A percentile compares a stretch with the other conserved stretches of the same genome.
These are phyloP conservation scores for Protosalanx chinensis DNA, from an alignment of 2,797 vertebrate species.

Conservation along the genomic window DNA sequence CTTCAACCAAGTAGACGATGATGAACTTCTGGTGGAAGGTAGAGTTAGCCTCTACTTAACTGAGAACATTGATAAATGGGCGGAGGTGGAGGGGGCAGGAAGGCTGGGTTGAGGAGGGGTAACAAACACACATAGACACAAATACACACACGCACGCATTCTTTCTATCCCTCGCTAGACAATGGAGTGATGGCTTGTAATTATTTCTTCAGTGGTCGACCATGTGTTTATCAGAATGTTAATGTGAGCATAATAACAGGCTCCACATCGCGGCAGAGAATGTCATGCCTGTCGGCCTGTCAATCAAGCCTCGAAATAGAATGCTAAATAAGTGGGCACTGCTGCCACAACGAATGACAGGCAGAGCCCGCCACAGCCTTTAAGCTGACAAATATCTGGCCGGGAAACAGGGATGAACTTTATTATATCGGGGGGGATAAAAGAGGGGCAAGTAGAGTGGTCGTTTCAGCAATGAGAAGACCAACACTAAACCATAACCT, in stretches of 20 bases:
- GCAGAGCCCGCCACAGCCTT: constrained; percentile 65
- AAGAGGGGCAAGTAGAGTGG: constrained; percentile 34
- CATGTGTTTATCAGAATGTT: constrained; percentile 99
- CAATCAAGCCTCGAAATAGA: constrained; percentile 93
- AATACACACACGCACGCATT: constrained; percentile 1
- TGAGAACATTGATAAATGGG: too few relatives aligned
- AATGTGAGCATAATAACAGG: constrained; percentile 99
- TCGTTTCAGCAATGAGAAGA: constrained; percentile 44
- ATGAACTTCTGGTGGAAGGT: background rate
- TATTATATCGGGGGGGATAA: constrained; percentile 60
- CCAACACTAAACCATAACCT: constrained; percentile 27
- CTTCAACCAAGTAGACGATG: too few relatives aligned
- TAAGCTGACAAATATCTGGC: constrained; percentile 76
- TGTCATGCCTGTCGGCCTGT: constrained; percentile 88
- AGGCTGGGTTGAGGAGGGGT: too few relatives aligned
- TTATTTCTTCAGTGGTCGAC: constrained; percentile 90
- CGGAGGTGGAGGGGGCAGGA: too few relatives aligned
- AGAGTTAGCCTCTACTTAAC: constrained; percentile 29
- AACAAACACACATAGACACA: background rate
- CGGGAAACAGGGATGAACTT: constrained; percentile 53
- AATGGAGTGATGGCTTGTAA: constrained; percentile 89
- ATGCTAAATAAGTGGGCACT: constrained; percentile 84
- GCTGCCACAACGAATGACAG: constrained; percentile 82
- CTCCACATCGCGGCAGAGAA: constrained; percentile 82
- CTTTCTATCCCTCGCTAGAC: constrained; percentile 52